Base-by-base conservation (phyloP, 1,140 invertebrate genomes). In the Pseudachorutes palmiensis region DNA sequence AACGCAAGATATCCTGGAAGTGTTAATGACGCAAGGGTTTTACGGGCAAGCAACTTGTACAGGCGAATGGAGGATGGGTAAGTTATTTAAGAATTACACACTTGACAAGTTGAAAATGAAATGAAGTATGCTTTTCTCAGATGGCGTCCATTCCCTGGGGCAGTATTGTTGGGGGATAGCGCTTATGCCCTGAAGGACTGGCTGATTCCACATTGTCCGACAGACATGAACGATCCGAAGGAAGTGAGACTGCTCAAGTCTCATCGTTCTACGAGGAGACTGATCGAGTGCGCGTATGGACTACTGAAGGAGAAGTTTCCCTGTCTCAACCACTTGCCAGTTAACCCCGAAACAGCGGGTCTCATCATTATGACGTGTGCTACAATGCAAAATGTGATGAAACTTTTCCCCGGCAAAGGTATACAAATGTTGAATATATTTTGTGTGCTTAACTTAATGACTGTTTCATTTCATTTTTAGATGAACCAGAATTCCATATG, bases 301-400 rank as follows among this genome's bases (percentile, higher is more conserved):
- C 68, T 74, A 29, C 33, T 75, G 19, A 75, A 75, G 71, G 68
- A 72, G 36, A 70, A 67, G 28, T 75, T 75, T 64, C 72, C 72
- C 1, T 72, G 71, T 48, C 33, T 75, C 9, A 74, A 74, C 41
- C 60, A 70, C 64, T 28, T 72, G 16, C 33, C 71, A 48, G 2
- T 74, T 14, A 24, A 68, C 24, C 70, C 70, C 2, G 36, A 62
- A 26, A 58, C 51, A 28, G 69, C 65, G 12, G 65, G 45, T 1
- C 26, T n/a, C 5, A 32, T 70, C 2, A 28, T 70, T 9, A 33
- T 67, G 32, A 62, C 69, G n/a, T n/a, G n/a, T n/a, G n/a, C n/a
- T n/a, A n/a, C n/a, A n/a, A n/a, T n/a, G n/a, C n/a, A n/a, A n/a
- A n/a, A n/a, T n/a, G n/a, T n/a, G n/a, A n/a, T n/a, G n/a, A n/a